Conservation (phyloP, 2,797 vertebrate genomes). For the Alcedo quadribrachys region DNA sequence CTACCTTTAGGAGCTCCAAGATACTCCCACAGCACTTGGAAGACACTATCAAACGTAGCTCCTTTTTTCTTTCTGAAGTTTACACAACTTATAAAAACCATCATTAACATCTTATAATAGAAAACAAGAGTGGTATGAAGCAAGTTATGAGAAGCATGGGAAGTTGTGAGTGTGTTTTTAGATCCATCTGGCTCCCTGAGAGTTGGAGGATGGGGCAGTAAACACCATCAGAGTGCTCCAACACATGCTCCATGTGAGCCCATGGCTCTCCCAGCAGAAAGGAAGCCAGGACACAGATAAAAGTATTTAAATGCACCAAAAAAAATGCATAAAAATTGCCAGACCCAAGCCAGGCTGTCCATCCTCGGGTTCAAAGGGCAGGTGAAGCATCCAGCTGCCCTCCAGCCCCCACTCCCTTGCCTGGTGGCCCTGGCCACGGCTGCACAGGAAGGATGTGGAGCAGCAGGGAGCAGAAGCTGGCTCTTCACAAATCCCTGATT, state of each 20-base stretch:
- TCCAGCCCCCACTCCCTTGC: accelerated
- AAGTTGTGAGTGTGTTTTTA: background rate
- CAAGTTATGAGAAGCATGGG: background rate
- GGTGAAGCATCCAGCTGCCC: background rate
- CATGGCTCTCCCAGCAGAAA: background rate
- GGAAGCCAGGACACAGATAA: background rate
- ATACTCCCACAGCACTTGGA: background rate
- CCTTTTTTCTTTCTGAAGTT: background rate
- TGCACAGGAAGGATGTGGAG: background rate
- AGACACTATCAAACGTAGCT: background rate
- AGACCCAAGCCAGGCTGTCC: background rate
- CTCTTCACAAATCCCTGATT: background rate
- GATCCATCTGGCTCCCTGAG: background rate
- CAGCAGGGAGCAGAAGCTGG: background rate
- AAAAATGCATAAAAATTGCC: background rate
- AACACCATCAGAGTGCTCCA: background rate
- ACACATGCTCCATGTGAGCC: accelerated
- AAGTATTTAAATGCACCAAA: background rate
- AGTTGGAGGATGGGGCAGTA: background rate
- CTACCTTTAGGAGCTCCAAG: background rate
- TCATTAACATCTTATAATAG: background rate
- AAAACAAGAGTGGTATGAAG: background rate
- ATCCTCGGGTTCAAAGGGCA: background rate
- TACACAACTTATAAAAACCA: background rate
- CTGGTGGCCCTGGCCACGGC: background rate